These are phyloP conservation scores for Dendrolimus houi DNA, from an alignment of 2,888 invertebrate genomes.

Conservation along the genomic window DNA sequence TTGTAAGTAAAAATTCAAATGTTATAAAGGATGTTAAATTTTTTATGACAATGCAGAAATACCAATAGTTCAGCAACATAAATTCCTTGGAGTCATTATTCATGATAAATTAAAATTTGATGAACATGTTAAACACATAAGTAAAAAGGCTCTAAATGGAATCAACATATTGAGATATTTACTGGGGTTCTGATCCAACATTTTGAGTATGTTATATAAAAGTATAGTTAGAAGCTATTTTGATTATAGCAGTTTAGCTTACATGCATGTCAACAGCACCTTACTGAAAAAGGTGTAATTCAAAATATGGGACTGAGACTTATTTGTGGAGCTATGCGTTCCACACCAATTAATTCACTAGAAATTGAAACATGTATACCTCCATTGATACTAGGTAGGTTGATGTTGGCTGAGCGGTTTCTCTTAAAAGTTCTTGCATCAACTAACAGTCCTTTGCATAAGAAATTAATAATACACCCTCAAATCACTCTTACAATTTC, in stretches of 20 bases:
- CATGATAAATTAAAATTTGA: not conserved
- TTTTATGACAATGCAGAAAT: not conserved
- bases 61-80: not conserved
- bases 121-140: not conserved
- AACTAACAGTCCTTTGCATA: no score
- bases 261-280: slow-evolving; percentile 1
- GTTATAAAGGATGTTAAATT: no score
- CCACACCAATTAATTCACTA: slow-evolving; percentile 6
- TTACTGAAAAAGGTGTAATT: slow-evolving; percentile 4
- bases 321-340: slow-evolving; percentile 7
- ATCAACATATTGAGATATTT: not conserved
- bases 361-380: slow-evolving; percentile 2
- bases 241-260: slow-evolving; percentile 4
- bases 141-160: not conserved
- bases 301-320: slow-evolving; percentile 4
- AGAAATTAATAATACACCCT: no score
- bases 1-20: not conserved
- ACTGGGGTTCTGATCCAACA: not conserved
- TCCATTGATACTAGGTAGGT: no score
- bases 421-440: no score
- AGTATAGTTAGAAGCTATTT: slow-evolving; percentile 4
- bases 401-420: no score
- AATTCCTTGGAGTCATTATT: not conserved
- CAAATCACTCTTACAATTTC: no score
- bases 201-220: slow-evolving; percentile 1